Conservation (phyloP, 1,140 invertebrate genomes). For the Scaptomyza pallida region DNA sequence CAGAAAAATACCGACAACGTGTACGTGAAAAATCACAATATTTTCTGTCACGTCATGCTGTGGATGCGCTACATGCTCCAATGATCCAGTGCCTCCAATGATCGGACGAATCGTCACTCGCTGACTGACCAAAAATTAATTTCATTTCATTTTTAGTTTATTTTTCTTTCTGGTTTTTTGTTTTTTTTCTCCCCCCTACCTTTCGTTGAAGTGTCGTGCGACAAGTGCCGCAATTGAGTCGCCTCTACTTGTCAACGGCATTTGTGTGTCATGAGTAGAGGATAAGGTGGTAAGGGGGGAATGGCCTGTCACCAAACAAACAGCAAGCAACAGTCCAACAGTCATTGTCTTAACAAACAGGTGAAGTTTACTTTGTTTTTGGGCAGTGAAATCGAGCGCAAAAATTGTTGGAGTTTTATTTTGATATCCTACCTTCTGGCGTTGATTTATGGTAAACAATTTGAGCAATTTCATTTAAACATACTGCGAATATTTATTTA, state of each 20-base stretch:
- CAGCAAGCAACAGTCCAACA: constrained; percentile 36
- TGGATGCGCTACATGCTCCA: constrained; percentile 56
- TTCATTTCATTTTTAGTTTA: constrained; percentile 35
- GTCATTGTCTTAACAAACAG: constrained; percentile 75
- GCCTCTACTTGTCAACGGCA: constrained; percentile 64
- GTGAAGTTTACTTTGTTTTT: constrained; percentile 64
- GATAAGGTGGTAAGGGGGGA: background rate
- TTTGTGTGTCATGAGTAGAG: background rate
- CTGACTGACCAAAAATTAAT: constrained; percentile 42
- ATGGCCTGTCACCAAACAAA: constrained; percentile 63
- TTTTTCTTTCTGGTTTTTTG: constrained; percentile 1
- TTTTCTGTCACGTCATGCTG: constrained; percentile 74
- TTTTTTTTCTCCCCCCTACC: constrained; percentile 15
- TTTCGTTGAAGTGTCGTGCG: constrained; percentile 66
- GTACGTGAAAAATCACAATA: constrained; percentile 63
- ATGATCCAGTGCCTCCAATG: constrained; percentile 36
- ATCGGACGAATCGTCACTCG: constrained; percentile 48
- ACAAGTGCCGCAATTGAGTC: constrained; percentile 81
- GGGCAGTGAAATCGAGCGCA: constrained; percentile 76
- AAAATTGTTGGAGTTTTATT: constrained; percentile 58
- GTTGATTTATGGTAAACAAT: constrained; percentile 75
- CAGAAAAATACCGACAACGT: constrained; percentile 51
- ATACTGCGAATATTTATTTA: constrained; percentile 45
- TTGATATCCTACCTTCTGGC: constrained; percentile 40
- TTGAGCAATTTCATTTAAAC: constrained; percentile 73